phyloP scores from a whole-genome alignment of 2,113 vertebrate species.

The Pachyramphus minor region DNA sequence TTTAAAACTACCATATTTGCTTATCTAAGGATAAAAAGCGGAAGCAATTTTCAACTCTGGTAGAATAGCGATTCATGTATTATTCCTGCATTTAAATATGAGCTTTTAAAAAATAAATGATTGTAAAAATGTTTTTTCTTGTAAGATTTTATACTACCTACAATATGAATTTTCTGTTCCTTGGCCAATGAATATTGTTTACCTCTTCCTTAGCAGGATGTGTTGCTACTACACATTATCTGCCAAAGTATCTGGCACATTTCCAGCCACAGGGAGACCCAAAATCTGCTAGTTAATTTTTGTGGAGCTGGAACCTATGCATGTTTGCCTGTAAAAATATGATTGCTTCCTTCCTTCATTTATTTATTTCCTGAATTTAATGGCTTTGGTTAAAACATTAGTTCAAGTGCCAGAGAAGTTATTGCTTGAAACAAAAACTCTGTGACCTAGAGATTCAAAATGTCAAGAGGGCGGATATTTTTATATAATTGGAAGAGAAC shows the following conservation, averaged over 20 bases:
- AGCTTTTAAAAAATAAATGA: neutral
- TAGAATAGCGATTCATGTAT: neutral
- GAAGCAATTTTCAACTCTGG: neutral
- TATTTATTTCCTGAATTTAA: conserved; percentile 58
- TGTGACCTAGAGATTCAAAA: neutral
- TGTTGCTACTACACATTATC: neutral
- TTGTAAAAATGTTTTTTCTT: neutral
- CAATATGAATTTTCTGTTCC: neutral
- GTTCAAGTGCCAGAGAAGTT: conserved; percentile 17
- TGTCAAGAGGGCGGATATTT: neutral
- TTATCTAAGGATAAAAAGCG: neutral
- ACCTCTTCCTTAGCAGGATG: conserved; percentile 12
- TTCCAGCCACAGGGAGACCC: neutral
- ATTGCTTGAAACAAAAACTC: neutral
- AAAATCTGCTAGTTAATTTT: conserved; percentile 41
- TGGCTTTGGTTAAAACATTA: conserved; percentile 24
- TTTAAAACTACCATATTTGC: neutral
- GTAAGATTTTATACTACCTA: neutral
- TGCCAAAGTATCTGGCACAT: neutral
- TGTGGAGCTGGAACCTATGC: neutral
- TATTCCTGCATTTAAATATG: neutral
- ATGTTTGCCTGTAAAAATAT: conserved; percentile 35
- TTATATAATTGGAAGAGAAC: neutral
- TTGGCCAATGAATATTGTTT: neutral
- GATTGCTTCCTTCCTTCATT: conserved; percentile 54